Evolutionary conservation across 1,140 invertebrate genomes (phyloP), one percentile per base, ranked within the genome.

Genomic region (Drosophila varians): DNA sequence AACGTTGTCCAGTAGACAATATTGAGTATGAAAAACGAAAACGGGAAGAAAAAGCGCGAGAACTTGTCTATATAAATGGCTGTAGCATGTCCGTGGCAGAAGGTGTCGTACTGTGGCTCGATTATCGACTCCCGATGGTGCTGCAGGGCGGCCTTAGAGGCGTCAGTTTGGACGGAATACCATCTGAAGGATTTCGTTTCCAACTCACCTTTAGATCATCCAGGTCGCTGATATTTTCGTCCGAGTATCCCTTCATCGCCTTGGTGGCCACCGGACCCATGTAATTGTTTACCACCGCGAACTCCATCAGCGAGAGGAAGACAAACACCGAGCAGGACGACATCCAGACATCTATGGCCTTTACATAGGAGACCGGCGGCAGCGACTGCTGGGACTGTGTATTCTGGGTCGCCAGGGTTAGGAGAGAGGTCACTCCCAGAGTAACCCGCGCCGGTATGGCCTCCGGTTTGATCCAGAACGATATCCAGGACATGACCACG

Each of bases 311-410:
- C 0, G 96, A 97, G n/a, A 97, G 93, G 90, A 98, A 98, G 3
- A 98, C 96, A 90, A 98, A 98, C 14, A 97, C 96, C 14, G 96
- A 97, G 91, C 97, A 97, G 4, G 96, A 97, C 0, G 96, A 97
- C 96, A 98, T 97, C 96, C 96, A 98, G 0, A 98, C 95, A 91
- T 98, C 97, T 56, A 98, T 97, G 0, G 97, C 97, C 91, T 98
- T 97, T 0, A 97, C 96, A 90, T 97, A 97, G 0, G 96, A 97
- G 0, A 97, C 96, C 0, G 96, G 96, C 0, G 96, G 96, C 66
- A 97, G 91, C n/a, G 95, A 96, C 83, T 97, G 95, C 90, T 97
- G 96, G 0, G 96, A 97, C 83, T 97, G 96, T 0, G 96, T 97
- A 89, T 97, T 97, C 92, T 97, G 96, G 14, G 96, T 97, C 19